Conservation (phyloP, 2,797 vertebrate genomes). For the Apogon talboti region DNA sequence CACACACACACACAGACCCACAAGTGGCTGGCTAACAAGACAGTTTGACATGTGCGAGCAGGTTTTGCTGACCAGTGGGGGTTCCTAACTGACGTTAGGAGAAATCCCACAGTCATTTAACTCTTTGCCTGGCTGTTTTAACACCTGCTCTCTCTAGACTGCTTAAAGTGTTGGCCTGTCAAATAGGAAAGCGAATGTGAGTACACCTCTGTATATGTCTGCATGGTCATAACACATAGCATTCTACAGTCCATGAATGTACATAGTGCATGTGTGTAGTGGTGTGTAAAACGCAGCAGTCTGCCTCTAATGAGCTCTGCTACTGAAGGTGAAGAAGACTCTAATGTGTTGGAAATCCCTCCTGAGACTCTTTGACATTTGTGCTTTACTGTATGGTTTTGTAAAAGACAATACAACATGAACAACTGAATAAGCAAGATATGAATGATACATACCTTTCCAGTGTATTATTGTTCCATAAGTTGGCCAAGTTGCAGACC, state of each 20-base stretch:
- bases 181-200: slow-evolving; percentile 20
- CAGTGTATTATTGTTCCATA: background rate
- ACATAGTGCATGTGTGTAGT: background rate
- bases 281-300: background rate
- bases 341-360: slow-evolving; percentile 24
- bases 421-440: background rate
- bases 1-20: slow-evolving; percentile 19
- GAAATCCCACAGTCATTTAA: slow-evolving; percentile 76
- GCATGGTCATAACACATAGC: background rate
- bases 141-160: slow-evolving; percentile 54
- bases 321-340: slow-evolving; percentile 14
- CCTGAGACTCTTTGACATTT: slow-evolving; percentile 3
- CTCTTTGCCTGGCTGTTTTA: slow-evolving; percentile 53
- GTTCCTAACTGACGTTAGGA: slow-evolving; percentile 63
- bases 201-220: slow-evolving; percentile 20
- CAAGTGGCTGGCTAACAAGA: slow-evolving; percentile 71
- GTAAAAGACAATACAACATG: background rate
- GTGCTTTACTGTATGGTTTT: background rate
- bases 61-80: slow-evolving; percentile 67
- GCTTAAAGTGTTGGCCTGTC: slow-evolving; percentile 45
- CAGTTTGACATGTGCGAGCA: slow-evolving; percentile 66
- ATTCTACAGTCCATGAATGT: slow-evolving; percentile 2
- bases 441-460: background rate
- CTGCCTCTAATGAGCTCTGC: slow-evolving; percentile 48
- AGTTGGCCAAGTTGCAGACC: too few relatives aligned